Conservation (phyloP, 2,113 vertebrate genomes). For the Arizona elegans region DNA sequence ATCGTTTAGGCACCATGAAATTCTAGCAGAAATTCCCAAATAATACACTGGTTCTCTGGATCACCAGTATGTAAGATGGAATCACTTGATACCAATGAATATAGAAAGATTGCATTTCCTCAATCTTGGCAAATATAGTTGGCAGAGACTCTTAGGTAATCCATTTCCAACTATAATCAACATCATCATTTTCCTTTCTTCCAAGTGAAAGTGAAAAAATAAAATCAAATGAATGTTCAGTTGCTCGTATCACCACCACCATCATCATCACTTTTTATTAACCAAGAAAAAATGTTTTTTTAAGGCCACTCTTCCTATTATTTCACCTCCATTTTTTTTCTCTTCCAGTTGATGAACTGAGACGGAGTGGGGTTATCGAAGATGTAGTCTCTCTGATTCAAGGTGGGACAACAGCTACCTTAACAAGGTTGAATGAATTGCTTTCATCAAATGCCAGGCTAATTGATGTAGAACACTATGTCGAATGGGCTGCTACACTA, state of each 20-base stretch:
- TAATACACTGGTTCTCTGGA: background rate
- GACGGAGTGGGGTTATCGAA: slow-evolving; percentile 61
- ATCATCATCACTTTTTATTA: background rate
- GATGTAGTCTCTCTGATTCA: slow-evolving; percentile 77
- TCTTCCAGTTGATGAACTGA: slow-evolving; percentile 13
- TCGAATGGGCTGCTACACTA: slow-evolving; percentile 78
- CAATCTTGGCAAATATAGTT: background rate
- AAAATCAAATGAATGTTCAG: background rate
- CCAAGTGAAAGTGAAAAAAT: background rate
- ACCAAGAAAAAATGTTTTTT: accelerated
- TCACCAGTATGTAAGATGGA: background rate
- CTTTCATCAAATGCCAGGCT: slow-evolving; percentile 54
- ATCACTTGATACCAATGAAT: background rate
- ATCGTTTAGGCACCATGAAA: background rate
- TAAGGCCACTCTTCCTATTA: background rate
- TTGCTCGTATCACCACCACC: background rate
- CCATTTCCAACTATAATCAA: background rate
- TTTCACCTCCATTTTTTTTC: background rate
- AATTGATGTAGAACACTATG: slow-evolving; percentile 69
- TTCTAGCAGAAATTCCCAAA: background rate
- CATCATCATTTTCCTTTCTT: background rate
- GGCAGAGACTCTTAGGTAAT: background rate
- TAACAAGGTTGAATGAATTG: slow-evolving; percentile 75
- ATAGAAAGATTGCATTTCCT: background rate
- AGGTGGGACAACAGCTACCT: slow-evolving; percentile 73